Percentiles rank a stretch among this genome's conserved stretches.
Evolutionary conservation across 1,140 invertebrate genomes (phyloP).

Genomic region (Papilio xuthus): DNA sequence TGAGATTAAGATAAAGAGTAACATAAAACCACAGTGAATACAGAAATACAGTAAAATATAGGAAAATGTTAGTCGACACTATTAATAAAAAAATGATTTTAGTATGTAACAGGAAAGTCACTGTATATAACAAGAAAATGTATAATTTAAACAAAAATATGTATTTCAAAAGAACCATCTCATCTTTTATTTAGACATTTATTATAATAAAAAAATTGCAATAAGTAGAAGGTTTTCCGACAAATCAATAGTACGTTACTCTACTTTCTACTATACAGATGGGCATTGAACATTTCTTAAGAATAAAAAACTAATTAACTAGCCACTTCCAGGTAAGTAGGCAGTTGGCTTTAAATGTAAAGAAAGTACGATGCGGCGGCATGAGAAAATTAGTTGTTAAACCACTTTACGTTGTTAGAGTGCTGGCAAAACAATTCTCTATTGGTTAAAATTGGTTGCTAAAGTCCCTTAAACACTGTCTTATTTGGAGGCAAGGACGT

Average conservation of each 20-base stretch:
- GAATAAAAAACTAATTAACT: constrained; percentile 11
- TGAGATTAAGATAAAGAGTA: no score
- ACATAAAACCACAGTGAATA: no score
- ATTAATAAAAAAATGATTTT: no score
- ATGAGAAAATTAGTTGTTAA: constrained; percentile 30
- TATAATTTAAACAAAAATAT: no score
- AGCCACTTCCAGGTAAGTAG: constrained; percentile 24
- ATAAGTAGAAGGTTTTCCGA: neutral
- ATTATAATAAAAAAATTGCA: neutral
- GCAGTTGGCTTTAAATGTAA: neutral
- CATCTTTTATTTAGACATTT: neutral
- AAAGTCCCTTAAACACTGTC: neutral
- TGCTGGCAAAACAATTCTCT: neutral
- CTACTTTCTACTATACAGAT: neutral
- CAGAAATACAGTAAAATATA: no score
- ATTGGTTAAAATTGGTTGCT: neutral
- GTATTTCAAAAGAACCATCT: no score
- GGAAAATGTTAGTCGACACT: no score
- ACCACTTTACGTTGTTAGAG: constrained; percentile 28
- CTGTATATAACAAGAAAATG: no score
- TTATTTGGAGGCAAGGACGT: no score
- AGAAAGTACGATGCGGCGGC: constrained; percentile 28
- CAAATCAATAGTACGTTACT: no score
- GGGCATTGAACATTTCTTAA: neutral
- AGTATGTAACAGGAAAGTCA: no score